Percentiles rank a stretch among this genome's conserved stretches.
phyloP scores from a whole-genome alignment of 2,113 vertebrate species.

The Leucosticte australis region DNA sequence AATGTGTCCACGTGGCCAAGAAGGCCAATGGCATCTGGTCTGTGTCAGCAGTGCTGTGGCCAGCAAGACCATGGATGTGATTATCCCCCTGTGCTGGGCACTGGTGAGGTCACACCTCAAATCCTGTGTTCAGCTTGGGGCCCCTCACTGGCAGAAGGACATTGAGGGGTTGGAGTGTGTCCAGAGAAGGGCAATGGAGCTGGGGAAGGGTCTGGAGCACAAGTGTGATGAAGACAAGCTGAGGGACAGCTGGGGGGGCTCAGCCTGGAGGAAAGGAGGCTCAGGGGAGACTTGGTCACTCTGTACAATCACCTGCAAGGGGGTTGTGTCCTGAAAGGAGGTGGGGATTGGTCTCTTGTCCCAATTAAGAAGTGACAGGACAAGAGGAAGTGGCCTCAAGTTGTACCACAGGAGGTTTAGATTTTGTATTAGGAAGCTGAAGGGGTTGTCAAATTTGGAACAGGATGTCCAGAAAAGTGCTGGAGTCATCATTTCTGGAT shows the following conservation, averaged over 20 bases:
- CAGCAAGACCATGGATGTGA: background rate
- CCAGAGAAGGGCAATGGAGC: fast-evolving
- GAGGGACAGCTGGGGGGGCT: fast-evolving
- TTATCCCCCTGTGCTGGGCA: fast-evolving
- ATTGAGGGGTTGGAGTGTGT: fast-evolving
- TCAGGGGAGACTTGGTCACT: background rate
- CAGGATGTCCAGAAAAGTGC: background rate
- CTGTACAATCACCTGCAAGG: background rate
- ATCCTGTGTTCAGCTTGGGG: background rate
- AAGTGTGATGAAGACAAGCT: background rate
- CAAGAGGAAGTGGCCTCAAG: background rate
- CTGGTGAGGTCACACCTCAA: background rate
- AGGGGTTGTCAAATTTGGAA: fast-evolving
- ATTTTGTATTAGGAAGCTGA: background rate
- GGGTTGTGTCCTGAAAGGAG: background rate
- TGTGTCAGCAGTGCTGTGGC: background rate
- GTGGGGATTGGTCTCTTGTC: background rate
- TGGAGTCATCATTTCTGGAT: background rate
- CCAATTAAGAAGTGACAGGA: background rate
- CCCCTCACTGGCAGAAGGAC: background rate
- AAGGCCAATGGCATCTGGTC: background rate
- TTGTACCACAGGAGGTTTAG: background rate
- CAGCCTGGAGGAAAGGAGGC: background rate
- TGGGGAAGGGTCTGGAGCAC: background rate
- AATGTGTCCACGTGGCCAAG: background rate